These are phyloP conservation scores for Clytia hemisphaerica DNA, from an alignment of 30 jellyfish, hydroid and myxozoan species.

Conservation along the genomic window DNA sequence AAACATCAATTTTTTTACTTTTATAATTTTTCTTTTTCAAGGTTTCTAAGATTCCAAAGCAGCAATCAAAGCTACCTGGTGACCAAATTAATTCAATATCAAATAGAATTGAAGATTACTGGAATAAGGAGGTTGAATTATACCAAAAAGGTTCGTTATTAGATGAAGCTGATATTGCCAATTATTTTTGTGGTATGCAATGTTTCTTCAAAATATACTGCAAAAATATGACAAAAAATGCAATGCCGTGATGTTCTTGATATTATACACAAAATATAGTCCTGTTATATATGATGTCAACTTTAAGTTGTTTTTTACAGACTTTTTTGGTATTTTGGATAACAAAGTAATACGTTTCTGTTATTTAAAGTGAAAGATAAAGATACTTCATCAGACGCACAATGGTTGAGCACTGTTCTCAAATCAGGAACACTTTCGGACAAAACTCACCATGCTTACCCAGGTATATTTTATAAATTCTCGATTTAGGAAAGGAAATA, in stretches of 20 bases:
- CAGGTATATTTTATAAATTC: conserved; percentile 67
- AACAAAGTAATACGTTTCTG: neutral
- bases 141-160: conserved; percentile 52
- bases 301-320: too few species aligned
- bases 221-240: neutral
- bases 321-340: neutral
- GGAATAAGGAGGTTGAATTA: conserved; percentile 64
- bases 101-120: conserved; percentile 27
- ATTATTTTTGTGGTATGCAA: neutral
- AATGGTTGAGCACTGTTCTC: conserved; percentile 80
- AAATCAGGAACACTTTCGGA: conserved; percentile 91
- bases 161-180: neutral
- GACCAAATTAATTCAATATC: conserved; percentile 8
- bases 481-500: too few species aligned
- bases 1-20: neutral
- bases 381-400: conserved; percentile 76
- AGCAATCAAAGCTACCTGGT: neutral
- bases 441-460: conserved; percentile 55
- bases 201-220: neutral
- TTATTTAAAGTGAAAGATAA: conserved; percentile 33
- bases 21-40: neutral
- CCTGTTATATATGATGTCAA: neutral
- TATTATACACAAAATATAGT: neutral
- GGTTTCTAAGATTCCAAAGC: conserved; percentile 7
- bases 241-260: too few species aligned